phyloP scores from a whole-genome alignment of 2,113 vertebrate genomes.

The Mesocricetus auratus region DNA sequence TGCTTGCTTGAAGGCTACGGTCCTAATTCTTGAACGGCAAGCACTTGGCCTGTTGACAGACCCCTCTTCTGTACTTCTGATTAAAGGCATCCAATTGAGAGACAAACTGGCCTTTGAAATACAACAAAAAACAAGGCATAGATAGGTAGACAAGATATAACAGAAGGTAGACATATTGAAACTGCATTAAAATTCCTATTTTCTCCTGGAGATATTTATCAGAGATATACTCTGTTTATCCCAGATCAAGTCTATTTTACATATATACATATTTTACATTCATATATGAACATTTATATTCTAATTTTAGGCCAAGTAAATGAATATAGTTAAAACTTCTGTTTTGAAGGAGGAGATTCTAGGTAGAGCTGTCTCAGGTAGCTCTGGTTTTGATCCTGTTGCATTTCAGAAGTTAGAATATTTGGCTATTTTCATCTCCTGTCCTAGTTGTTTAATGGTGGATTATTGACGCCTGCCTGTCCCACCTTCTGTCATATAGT shows the following conservation, averaged over 20 bases:
- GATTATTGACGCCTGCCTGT: neutral
- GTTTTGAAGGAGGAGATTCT: slow-evolving; percentile 19
- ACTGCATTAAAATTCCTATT: slow-evolving; percentile 37
- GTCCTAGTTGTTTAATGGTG: neutral
- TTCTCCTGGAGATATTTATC: slow-evolving; percentile 29
- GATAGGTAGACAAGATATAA: neutral
- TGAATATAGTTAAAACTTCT: slow-evolving; percentile 32
- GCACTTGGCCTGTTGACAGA: neutral
- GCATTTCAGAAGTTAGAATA: slow-evolving; percentile 43
- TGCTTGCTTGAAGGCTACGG: neutral
- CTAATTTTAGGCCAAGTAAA: slow-evolving; percentile 27
- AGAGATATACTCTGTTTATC: neutral
- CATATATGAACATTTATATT: neutral
- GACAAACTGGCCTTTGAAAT: neutral
- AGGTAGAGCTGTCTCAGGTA: slow-evolving; percentile 14
- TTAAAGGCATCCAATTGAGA: neutral
- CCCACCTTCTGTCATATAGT: neutral
- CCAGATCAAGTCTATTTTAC: neutral
- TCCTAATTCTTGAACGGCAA: neutral
- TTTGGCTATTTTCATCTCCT: neutral
- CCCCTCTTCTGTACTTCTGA: neutral
- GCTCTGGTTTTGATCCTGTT: slow-evolving; percentile 11
- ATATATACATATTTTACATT: neutral
- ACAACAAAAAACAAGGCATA: neutral
- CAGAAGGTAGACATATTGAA: neutral